Conservation (phyloP, 2,797 vertebrate genomes). For the Tachyglossus aculeatus region DNA sequence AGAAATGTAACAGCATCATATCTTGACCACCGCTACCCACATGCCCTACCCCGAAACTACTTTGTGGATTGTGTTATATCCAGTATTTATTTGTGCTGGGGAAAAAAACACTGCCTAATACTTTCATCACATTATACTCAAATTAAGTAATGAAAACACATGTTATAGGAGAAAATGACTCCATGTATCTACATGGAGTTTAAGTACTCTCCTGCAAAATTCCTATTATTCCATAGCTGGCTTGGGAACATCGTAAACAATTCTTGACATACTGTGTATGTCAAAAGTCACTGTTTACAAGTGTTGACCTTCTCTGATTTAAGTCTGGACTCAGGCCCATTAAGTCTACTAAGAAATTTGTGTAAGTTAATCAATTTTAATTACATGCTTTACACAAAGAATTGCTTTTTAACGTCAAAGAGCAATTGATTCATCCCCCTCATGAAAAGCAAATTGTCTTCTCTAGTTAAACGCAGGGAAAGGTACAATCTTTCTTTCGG, state of each 20-base stretch:
- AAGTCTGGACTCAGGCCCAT: slow-evolving; percentile 23
- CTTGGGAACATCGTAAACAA: background rate
- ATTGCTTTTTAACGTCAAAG: slow-evolving; percentile 3
- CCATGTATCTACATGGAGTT: background rate
- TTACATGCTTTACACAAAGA: slow-evolving; percentile 21
- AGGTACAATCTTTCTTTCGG: background rate
- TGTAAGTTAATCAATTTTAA: slow-evolving; percentile 36
- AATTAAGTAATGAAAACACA: background rate
- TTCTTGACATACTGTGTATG: background rate
- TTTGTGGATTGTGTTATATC: too few species aligned
- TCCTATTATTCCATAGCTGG: too few species aligned
- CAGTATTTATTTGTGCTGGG: too few species aligned
- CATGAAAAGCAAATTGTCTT: slow-evolving; percentile 13
- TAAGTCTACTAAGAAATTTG: slow-evolving; percentile 25
- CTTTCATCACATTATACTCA: too few species aligned
- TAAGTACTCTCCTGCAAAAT: too few species aligned
- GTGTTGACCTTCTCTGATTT: slow-evolving; percentile 5
- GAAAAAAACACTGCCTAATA: too few species aligned
- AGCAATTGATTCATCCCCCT: slow-evolving; percentile 9
- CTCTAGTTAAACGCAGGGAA: background rate
- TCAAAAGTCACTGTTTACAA: slow-evolving; percentile 21
- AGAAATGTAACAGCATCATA: too few species aligned
- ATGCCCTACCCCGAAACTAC: too few species aligned
- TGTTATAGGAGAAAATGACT: background rate
- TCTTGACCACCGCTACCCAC: too few species aligned